Percentiles rank a stretch among this genome's conserved stretches.
Evolutionary conservation across 2,113 vertebrate species (phyloP).

Genomic region (Serilophus lunatus): DNA sequence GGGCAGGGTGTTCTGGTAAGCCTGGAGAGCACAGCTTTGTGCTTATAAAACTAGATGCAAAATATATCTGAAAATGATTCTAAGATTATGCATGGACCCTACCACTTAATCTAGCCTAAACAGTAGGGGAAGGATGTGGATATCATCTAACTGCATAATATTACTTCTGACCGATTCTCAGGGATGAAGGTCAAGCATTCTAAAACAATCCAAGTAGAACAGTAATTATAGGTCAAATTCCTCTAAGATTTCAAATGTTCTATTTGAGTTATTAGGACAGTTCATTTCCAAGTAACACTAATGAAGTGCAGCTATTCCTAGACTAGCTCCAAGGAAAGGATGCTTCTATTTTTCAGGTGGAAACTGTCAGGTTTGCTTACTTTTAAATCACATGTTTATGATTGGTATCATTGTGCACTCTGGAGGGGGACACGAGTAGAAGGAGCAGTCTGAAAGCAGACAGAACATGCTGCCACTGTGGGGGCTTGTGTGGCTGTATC

Average conservation of each 20-base stretch:
- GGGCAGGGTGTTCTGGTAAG: not conserved
- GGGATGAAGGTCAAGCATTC: not conserved
- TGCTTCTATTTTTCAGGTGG: not conserved
- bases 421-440: not conserved
- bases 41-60: not conserved
- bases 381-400: not conserved
- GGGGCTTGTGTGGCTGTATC: not conserved
- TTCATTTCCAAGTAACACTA: not conserved
- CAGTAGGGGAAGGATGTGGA: not conserved
- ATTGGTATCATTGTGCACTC: not conserved
- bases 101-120: not conserved
- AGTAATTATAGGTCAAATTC: not conserved
- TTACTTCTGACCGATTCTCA: not conserved
- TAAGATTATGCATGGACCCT: not conserved
- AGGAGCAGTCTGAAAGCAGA: not conserved
- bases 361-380: not conserved
- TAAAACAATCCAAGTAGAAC: not conserved
- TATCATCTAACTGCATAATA: not conserved
- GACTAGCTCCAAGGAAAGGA: not conserved
- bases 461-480: not conserved
- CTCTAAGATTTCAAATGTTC: not conserved
- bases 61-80: not conserved
- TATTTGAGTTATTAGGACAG: conserved; percentile 30
- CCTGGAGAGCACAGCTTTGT: not conserved
- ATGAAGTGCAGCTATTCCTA: not conserved